Conservation (phyloP, 2,113 vertebrate genomes). For the Salvator merianae region DNA sequence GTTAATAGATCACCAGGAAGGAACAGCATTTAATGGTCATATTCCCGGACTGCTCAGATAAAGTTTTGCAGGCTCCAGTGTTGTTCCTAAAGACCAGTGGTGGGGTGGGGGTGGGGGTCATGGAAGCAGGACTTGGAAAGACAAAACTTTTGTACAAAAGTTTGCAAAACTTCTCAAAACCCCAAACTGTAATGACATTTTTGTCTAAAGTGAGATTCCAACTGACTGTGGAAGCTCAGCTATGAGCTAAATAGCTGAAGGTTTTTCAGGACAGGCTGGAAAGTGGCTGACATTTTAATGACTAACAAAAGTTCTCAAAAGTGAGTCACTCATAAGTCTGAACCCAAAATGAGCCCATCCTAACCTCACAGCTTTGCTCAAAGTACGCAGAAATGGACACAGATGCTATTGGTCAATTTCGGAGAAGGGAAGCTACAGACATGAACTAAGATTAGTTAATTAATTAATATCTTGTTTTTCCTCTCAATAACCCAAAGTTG, state of each 20-base stretch:
- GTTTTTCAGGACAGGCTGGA: background rate
- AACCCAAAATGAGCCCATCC: too few species aligned
- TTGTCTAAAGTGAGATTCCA: background rate
- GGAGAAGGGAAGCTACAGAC: too few species aligned
- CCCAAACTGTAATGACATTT: background rate
- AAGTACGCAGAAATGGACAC: too few species aligned
- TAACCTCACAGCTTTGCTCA: too few species aligned
- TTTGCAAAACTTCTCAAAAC: background rate
- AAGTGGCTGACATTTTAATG: background rate
- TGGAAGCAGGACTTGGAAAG: background rate
- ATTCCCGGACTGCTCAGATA: background rate
- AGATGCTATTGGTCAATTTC: too few species aligned
- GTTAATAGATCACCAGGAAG: conserved; percentile 43
- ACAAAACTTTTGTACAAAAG: background rate
- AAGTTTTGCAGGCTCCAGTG: background rate
- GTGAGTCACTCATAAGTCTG: background rate
- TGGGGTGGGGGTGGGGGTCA: too few species aligned
- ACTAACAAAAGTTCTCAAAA: background rate
- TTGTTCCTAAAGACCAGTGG: background rate
- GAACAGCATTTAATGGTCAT: conserved; percentile 42
- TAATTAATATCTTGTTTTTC: too few species aligned
- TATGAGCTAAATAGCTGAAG: background rate
- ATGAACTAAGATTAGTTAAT: too few species aligned
- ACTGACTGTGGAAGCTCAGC: background rate
- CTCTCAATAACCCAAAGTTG: too few species aligned